Conservation (phyloP, 2,888 invertebrate genomes). For the Campopleginae sp. region DNA sequence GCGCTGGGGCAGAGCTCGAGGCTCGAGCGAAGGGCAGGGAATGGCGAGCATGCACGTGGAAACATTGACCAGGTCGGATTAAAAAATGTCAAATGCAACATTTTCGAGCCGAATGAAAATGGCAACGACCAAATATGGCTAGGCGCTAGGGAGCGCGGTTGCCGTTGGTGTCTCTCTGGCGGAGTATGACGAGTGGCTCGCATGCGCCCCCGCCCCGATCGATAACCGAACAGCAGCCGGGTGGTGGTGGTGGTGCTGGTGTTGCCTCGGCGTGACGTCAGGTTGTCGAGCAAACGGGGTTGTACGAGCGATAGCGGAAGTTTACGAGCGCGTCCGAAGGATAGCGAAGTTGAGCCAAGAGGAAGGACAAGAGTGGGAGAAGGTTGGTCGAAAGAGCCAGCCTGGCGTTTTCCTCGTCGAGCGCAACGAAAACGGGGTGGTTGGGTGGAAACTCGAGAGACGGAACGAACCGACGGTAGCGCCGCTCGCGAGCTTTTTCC, state of each 20-base stretch:
- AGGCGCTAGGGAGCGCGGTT: background rate
- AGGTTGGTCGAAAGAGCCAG: background rate
- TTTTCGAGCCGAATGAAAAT: background rate
- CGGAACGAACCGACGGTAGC: slow-evolving; percentile 26
- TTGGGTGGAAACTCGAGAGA: slow-evolving; percentile 42
- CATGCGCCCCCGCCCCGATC: slow-evolving; percentile 85
- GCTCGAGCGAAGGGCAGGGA: background rate
- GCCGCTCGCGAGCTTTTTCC: slow-evolving; percentile 44
- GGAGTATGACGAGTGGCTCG: slow-evolving; percentile 85
- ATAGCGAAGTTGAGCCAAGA: background rate
- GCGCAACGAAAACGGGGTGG: background rate
- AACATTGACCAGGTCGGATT: background rate
- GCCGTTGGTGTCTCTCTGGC: slow-evolving; percentile 5
- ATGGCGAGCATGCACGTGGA: too few species aligned
- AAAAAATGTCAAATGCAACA: background rate
- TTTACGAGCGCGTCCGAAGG: slow-evolving; percentile 5
- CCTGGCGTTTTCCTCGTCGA: slow-evolving; percentile 30
- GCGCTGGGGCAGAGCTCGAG: background rate
- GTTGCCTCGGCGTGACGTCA: slow-evolving; percentile 65
- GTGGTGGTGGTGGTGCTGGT: too few species aligned
- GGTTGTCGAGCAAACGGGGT: slow-evolving; percentile 40
- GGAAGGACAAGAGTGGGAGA: slow-evolving; percentile 9
- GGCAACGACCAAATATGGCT: too few species aligned
- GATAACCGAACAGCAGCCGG: slow-evolving; percentile 80
- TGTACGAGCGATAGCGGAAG: slow-evolving; percentile 27